Conservation (phyloP, 2,888 invertebrate species). For the Muscina levida region DNA sequence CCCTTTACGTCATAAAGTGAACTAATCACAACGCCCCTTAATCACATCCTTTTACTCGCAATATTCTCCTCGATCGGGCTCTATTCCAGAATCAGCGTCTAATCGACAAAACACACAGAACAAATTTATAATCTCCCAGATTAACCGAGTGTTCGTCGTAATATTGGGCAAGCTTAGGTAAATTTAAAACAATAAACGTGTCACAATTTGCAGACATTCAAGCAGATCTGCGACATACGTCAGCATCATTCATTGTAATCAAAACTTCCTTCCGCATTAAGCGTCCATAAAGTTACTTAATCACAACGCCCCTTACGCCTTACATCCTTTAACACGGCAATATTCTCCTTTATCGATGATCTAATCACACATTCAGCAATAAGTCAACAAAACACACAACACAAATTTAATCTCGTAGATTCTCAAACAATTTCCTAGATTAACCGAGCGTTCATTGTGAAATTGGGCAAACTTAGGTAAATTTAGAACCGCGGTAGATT, state of each 20-base stretch:
- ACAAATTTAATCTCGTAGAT: neutral
- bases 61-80: too few species aligned
- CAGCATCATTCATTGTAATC: too few species aligned
- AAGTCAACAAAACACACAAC: slow-evolving; percentile 33
- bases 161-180: slow-evolving; percentile 1
- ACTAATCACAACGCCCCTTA: too few species aligned
- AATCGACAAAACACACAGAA: slow-evolving; percentile 35
- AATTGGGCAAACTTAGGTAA: neutral
- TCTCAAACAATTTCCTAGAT: slow-evolving; percentile 28
- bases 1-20: too few species aligned
- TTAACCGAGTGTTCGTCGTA: slow-evolving; percentile 29
- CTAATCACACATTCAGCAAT: slow-evolving; percentile 35
- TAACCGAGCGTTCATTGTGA: slow-evolving; percentile 25
- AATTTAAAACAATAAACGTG: slow-evolving; percentile 22
- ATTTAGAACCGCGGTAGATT: neutral
- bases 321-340: neutral
- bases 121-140: slow-evolving; percentile 18
- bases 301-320: slow-evolving; percentile 44
- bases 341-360: slow-evolving; percentile 3
- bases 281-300: neutral
- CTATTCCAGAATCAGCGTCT: slow-evolving; percentile 26
- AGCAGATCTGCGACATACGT: too few species aligned
- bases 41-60: too few species aligned
- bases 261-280: too few species aligned
- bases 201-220: slow-evolving; percentile 44